Evolutionary conservation across 2,888 invertebrate genomes (phyloP).

Genomic region (Melinaea menophilus): DNA sequence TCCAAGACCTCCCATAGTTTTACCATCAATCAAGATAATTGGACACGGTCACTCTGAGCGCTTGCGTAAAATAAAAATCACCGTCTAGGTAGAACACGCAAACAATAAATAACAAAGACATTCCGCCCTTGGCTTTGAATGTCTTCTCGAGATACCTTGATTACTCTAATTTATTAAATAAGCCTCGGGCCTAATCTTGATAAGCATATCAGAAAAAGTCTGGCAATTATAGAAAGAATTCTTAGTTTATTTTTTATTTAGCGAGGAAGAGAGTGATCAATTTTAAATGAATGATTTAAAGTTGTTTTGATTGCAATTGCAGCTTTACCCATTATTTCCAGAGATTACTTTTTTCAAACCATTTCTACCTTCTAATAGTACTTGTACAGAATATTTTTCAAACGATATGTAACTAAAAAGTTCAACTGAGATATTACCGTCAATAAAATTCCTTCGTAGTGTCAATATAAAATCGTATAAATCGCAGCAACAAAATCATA

Average conservation of each 20-base stretch:
- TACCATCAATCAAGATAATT: conserved; percentile 49
- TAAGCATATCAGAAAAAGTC: conserved; percentile 22
- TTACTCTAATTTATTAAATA: conserved; percentile 37
- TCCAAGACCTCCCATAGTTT: conserved; percentile 38
- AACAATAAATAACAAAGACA: conserved; percentile 36
- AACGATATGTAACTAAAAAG: too few species aligned
- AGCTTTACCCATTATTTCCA: too few species aligned
- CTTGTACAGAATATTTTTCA: too few species aligned
- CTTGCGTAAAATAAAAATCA: conserved; percentile 33
- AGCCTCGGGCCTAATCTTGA: conserved; percentile 27
- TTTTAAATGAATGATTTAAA: too few species aligned
- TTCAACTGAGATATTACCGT: too few species aligned
- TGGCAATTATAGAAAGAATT: conserved; percentile 14
- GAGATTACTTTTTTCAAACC: too few species aligned
- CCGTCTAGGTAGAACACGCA: conserved; percentile 28
- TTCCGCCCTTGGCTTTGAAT: conserved; percentile 24
- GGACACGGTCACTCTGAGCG: conserved; percentile 38
- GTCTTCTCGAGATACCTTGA: conserved; percentile 29
- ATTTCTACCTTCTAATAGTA: too few species aligned
- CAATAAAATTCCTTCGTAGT: too few species aligned
- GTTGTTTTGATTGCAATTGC: too few species aligned
- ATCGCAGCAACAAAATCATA: too few species aligned
- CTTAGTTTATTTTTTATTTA: neutral
- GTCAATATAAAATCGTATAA: too few species aligned
- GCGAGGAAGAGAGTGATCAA: neutral